Evolutionary conservation across 1,140 invertebrate species (phyloP), one percentile per base, ranked within the genome.

Genomic region (Pissodes strobi): DNA sequence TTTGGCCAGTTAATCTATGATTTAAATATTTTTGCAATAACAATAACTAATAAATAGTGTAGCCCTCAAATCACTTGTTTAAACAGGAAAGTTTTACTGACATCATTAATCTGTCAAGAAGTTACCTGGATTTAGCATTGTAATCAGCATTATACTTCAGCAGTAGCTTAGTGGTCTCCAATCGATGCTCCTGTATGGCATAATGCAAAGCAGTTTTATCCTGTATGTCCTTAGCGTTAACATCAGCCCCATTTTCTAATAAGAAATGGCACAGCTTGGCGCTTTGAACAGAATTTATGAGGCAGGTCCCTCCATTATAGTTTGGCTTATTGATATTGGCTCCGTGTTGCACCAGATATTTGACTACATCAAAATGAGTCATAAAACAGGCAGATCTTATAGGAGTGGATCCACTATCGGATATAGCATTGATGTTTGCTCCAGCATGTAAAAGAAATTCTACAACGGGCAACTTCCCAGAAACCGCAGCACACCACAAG

Each of bases 141-240:
- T 90, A 89, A 81, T 93, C 85, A 0, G 94, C 93, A 46, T 90
- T 90, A 80, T 90, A 82, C 45, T 88, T 84, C 27, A 97, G 78
- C 18, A 97, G 78, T 27, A 97, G 79, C 71, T 89, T 89, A 0
- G 91, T 92, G 2, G 93, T 94, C 77, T 93, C 92, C 72, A 93
- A 81, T 78, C 84, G 85, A 71, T 92, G 90, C 78, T 94, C 93
- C 74, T 94, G 91, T 65, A 95, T 94, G 0, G 94, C 92, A 81
- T 97, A 96, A 82, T 97, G 94, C 60, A 97, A 82, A 22, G 93
- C 94, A 66, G 93, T 93, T 80, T 95, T 95, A 69, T 89, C 88
- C 77, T 95, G 93, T 69, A 92, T 92, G 80, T 97, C 94, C 19
- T 86, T 84, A 0, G 92, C 91, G 81, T 96, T 94, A 2, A 94